These are phyloP conservation scores for Anarsia innoxiella DNA, from an alignment of 2,888 invertebrate genomes.

Conservation along the genomic window DNA sequence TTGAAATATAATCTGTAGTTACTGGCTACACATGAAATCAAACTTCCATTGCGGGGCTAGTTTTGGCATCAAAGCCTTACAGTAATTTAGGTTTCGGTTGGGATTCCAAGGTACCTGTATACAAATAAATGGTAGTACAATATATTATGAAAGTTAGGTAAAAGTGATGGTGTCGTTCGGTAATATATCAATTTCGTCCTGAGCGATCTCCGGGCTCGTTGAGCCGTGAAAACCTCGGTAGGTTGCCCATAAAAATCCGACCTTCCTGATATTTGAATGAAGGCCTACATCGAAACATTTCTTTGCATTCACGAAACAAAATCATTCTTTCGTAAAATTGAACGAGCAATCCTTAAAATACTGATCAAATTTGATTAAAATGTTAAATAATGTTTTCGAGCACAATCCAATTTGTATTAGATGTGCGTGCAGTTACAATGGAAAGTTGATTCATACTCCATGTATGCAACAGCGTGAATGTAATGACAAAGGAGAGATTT, in stretches of 20 bases:
- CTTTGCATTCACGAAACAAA: constrained; percentile 61
- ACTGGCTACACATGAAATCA: no score
- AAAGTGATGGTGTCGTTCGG: constrained; percentile 28
- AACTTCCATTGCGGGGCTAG: no score
- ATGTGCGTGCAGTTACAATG: no score
- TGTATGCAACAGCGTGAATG: no score
- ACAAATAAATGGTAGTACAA: no score
- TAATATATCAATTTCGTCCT: constrained; percentile 29
- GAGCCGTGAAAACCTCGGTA: constrained; percentile 48
- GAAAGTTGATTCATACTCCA: constrained; percentile 26
- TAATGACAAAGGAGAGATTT: no score
- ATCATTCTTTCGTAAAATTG: constrained; percentile 63
- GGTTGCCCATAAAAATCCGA: constrained; percentile 49
- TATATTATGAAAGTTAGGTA: no score
- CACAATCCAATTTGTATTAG: constrained; percentile 35
- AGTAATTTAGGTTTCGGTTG: no score
- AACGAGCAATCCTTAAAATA: constrained; percentile 59
- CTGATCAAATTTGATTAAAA: constrained; percentile 62
- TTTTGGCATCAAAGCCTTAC: no score
- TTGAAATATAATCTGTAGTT: no score
- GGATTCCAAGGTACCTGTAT: no score
- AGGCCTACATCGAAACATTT: constrained; percentile 63
- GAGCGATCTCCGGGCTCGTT: constrained; percentile 39
- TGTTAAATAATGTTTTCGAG: constrained; percentile 58
- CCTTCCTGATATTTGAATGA: constrained; percentile 57